These are phyloP conservation scores for Drymodes brunneopygia DNA, from an alignment of 2,113 vertebrate species.

Conservation along the genomic window DNA sequence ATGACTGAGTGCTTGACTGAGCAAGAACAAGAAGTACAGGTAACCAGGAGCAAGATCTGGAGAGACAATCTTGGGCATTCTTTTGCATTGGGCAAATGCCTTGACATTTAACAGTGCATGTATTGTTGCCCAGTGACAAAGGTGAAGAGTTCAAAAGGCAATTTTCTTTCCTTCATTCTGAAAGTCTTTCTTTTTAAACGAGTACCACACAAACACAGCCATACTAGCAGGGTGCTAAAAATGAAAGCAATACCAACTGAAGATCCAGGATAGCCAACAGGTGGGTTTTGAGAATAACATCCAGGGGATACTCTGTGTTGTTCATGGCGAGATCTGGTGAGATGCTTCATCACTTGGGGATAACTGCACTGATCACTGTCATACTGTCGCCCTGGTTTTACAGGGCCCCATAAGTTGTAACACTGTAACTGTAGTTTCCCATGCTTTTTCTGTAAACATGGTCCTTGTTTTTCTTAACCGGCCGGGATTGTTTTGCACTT, in stretches of 20 bases:
- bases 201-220: not conserved
- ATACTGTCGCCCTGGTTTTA: no score
- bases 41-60: not conserved
- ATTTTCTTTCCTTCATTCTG: not conserved
- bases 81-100: not conserved
- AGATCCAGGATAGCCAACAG: not conserved
- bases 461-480: no score
- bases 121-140: not conserved
- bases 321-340: not conserved
- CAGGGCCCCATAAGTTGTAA: no score
- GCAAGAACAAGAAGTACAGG: not conserved
- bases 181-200: not conserved
- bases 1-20: not conserved
- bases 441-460: no score
- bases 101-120: not conserved
- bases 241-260: not conserved
- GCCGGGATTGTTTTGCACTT: no score
- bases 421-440: no score
- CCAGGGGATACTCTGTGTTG: not conserved
- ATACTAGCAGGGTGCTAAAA: not conserved
- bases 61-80: not conserved
- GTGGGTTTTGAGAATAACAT: not conserved
- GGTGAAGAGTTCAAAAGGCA: not conserved
- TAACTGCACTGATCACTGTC: not conserved
- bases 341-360: not conserved